Conservation (phyloP, 37 sponge, comb jelly and placozoan species). For the Mnemiopsis leidyi region DNA sequence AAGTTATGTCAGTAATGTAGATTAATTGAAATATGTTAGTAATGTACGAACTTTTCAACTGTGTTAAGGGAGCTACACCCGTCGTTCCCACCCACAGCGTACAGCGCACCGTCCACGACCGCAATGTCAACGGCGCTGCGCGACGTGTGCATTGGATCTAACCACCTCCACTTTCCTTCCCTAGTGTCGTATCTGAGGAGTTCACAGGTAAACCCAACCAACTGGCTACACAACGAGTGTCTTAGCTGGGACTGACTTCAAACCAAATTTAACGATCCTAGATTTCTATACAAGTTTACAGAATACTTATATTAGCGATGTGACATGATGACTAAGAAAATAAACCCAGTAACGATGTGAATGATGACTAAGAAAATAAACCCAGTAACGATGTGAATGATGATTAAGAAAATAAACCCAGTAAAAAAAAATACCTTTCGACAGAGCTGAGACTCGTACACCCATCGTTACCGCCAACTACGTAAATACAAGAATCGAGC, state of each 20-base stretch:
- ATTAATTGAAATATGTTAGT: too few relatives aligned
- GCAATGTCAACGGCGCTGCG: conserved; percentile 34
- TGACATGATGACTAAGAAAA: neutral
- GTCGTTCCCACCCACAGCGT: conserved; percentile 55
- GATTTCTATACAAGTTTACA: too few relatives aligned
- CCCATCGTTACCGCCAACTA: conserved; percentile 37
- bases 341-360: neutral
- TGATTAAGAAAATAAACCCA: neutral
- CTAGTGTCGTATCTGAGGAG: conserved; percentile 25
- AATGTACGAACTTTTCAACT: conserved; percentile 2
- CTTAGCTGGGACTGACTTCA: neutral
- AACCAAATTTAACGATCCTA: too few relatives aligned
- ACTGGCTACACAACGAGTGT: neutral
- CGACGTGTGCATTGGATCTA: conserved; percentile 37
- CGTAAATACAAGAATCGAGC: neutral
- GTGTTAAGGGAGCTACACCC: conserved; percentile 55
- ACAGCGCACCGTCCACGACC: conserved; percentile 25
- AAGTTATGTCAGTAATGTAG: too few relatives aligned
- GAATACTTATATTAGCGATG: too few relatives aligned
- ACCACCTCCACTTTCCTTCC: conserved; percentile 23
- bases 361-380: neutral
- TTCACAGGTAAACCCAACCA: too few relatives aligned
- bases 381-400: neutral
- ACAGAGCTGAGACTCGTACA: conserved; percentile 57
- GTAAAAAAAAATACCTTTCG: neutral